These are phyloP conservation scores for Mizuhopecten yessoensis DNA, from an alignment of 1,140 invertebrate genomes.

Conservation along the genomic window DNA sequence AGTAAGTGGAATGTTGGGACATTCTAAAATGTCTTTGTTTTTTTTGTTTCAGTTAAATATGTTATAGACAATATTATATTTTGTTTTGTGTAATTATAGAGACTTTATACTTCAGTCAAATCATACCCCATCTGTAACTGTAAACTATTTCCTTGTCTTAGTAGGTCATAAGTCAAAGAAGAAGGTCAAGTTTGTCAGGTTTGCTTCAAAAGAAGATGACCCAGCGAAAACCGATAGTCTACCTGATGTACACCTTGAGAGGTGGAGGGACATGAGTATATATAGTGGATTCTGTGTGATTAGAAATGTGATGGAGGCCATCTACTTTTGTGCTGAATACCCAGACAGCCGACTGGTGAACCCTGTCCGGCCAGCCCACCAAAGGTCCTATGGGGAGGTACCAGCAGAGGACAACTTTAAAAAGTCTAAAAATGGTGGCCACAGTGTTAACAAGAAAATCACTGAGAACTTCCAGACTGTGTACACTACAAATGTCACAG, in stretches of 20 bases:
- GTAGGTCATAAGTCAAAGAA: slow-evolving; percentile 57
- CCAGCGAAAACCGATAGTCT: neutral
- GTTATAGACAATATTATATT: neutral
- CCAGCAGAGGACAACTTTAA: neutral
- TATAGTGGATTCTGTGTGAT: slow-evolving; percentile 80
- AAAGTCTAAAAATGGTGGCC: neutral
- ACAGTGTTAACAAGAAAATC: neutral
- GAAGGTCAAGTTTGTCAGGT: slow-evolving; percentile 73
- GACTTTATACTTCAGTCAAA: too few species aligned
- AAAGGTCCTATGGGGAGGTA: slow-evolving; percentile 15
- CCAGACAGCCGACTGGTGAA: slow-evolving; percentile 71
- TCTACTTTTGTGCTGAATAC: slow-evolving; percentile 76
- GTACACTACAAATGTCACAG: slow-evolving; percentile 74
- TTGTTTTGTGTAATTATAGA: too few species aligned
- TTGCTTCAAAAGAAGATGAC: slow-evolving; percentile 64
- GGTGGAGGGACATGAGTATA: slow-evolving; percentile 78
- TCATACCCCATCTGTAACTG: too few species aligned
- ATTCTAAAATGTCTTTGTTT: too few species aligned
- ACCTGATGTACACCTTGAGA: slow-evolving; percentile 68
- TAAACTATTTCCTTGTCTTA: neutral
- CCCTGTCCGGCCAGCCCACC: slow-evolving; percentile 62
- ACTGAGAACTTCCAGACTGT: slow-evolving; percentile 69
- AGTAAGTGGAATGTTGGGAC: too few species aligned
- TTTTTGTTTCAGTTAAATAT: neutral
- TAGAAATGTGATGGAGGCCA: slow-evolving; percentile 79